These are phyloP conservation scores for Cerastis leucographa DNA, from an alignment of 2,888 invertebrate genomes.

Conservation along the genomic window DNA sequence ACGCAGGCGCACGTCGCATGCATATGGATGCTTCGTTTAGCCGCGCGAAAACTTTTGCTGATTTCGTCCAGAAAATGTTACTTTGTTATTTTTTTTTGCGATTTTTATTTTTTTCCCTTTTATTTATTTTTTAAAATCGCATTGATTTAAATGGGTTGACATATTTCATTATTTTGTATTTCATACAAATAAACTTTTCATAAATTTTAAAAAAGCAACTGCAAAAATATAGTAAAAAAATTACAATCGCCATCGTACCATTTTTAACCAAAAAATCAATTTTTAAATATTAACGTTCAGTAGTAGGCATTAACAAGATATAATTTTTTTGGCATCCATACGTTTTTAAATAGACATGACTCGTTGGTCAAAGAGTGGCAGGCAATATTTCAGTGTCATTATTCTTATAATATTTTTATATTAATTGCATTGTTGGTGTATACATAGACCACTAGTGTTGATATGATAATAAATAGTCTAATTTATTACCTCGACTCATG, in stretches of 20 bases:
- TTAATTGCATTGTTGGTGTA: slow-evolving; percentile 46
- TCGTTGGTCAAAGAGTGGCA: slow-evolving; percentile 11
- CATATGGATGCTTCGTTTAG: slow-evolving; percentile 71
- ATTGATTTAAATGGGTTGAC: neutral
- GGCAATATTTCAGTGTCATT: slow-evolving; percentile 42
- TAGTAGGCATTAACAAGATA: neutral
- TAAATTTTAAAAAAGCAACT: neutral
- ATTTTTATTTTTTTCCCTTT: neutral
- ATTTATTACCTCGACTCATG: slow-evolving; percentile 18
- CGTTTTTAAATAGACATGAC: slow-evolving; percentile 21
- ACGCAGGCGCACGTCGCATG: slow-evolving; percentile 58
- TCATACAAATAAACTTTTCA: neutral
- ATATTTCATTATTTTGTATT: neutral
- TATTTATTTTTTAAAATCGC: no score
- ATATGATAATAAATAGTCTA: slow-evolving; percentile 23
- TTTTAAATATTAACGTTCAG: neutral
- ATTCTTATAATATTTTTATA: slow-evolving; percentile 34
- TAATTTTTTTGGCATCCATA: slow-evolving; percentile 11
- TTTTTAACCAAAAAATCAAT: neutral
- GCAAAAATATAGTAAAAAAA: neutral
- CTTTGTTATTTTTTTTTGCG: neutral
- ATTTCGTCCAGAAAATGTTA: slow-evolving; percentile 30
- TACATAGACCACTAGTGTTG: slow-evolving; percentile 10
- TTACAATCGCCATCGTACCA: neutral
- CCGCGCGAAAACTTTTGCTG: slow-evolving; percentile 44